Conservation (phyloP, 2,797 vertebrate species). For the Rhinella marina region DNA sequence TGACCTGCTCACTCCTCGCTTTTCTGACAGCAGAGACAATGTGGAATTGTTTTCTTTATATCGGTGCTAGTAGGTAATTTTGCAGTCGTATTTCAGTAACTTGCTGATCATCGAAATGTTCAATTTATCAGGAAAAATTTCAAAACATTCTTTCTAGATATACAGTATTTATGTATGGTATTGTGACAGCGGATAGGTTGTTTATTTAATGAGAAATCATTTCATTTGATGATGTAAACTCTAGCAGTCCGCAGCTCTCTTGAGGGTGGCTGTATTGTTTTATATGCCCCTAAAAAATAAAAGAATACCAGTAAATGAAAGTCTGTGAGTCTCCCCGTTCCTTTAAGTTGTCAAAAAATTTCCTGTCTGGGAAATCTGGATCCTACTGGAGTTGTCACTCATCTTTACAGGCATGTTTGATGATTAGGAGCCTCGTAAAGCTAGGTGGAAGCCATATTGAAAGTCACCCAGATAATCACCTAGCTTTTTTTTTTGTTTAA, state of each 20-base stretch:
- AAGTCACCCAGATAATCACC: not conserved
- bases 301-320: not conserved
- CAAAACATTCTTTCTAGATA: not conserved
- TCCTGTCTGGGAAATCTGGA: too few species aligned
- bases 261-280: not conserved
- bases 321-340: not conserved
- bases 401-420: not conserved
- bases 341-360: not conserved
- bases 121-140: not conserved
- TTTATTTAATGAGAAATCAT: not conserved
- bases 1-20: not conserved
- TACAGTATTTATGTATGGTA: not conserved
- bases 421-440: not conserved
- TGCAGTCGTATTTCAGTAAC: constrained; percentile 16
- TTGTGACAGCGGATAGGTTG: not conserved
- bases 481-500: not conserved
- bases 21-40: constrained; percentile 3
- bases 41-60: not conserved
- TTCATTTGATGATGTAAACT: not conserved
- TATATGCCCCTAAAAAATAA: not conserved
- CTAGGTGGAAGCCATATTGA: not conserved
- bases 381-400: not conserved
- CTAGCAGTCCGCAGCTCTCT: not conserved
- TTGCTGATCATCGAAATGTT: not conserved
- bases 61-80: constrained; percentile 31